Base-by-base conservation (phyloP, 2,888 invertebrate species). In the Tanypteryx hageni region DNA sequence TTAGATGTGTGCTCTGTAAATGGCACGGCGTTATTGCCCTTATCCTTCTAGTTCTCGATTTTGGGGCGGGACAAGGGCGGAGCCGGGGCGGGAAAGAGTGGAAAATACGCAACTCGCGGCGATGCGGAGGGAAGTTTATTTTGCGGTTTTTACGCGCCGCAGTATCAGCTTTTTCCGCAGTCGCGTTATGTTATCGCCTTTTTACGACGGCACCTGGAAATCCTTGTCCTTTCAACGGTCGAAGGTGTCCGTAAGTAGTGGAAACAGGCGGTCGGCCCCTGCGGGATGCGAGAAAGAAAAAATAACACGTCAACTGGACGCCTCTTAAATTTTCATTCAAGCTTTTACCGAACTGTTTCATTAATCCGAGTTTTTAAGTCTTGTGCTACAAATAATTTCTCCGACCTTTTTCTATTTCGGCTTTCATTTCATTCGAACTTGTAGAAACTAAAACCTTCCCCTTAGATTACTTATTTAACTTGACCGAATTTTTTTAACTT, bases 111-210 rank as follows among this genome's bases (percentile, higher is more conserved):
- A 5, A n/a, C 68, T 7, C n/a, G 11, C 13, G 27, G 22, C 22
- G 22, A 11, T 76, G 5, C 22, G 10, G 27, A 76, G 27, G 76
- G 11, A 27, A 76, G 76, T 76, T 76, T 8, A n/a, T 18, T 68
- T n/a, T 13, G 76, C 13, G 76, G 76, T n/a, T 27, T 76, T 76
- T 76, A 27, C 76, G 27, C 22, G 22, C 76, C 22, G 22, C 76
- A 13, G 76, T 27, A 27, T 76, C 76, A 76, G 76, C 76, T 13
- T 68, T 68, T 68, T 76, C 76, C 76, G 1, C 27, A 13, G 27
- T 76, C 76, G 76, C 76, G 76, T 76, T 27, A 76, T 76, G 76
- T 27, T 76, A 76, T 76, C 76, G 76, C 76, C 76, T 76, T 76
- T n/a, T 76, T 27, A 76, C 76, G 76, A 76, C 13, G 22, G 76